Conservation (phyloP, 2,113 vertebrate species). For the Eupsittula cactorum region DNA sequence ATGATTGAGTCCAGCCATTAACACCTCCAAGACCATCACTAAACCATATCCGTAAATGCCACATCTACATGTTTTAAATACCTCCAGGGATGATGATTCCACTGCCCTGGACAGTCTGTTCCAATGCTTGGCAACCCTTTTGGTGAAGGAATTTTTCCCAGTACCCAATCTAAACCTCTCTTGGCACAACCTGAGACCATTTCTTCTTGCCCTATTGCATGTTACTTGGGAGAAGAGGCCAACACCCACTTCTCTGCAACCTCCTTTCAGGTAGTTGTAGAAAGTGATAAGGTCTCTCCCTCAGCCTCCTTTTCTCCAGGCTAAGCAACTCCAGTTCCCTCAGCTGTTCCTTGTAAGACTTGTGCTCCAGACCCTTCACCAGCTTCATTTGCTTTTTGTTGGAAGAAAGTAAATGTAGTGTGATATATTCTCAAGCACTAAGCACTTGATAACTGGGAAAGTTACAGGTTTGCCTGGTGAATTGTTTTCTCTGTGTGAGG, state of each 20-base stretch:
- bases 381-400: neutral
- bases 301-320: neutral
- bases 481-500: neutral
- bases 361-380: neutral
- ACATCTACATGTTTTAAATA: too few species aligned
- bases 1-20: neutral
- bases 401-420: neutral
- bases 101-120: neutral
- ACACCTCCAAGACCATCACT: neutral
- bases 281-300: too few species aligned
- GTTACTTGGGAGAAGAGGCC: neutral
- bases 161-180: neutral
- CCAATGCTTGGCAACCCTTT: neutral
- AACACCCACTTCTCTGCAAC: neutral
- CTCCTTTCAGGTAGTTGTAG: neutral
- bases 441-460: neutral
- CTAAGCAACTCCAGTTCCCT: neutral
- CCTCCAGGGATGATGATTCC: neutral
- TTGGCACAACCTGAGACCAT: neutral
- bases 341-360: neutral
- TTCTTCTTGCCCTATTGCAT: neutral
- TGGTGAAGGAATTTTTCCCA: neutral
- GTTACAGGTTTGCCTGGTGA: neutral
- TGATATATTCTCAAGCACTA: neutral
- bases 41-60: neutral